phyloP scores from a whole-genome alignment of 1,140 invertebrate species.

The Drosophila triauraria region DNA sequence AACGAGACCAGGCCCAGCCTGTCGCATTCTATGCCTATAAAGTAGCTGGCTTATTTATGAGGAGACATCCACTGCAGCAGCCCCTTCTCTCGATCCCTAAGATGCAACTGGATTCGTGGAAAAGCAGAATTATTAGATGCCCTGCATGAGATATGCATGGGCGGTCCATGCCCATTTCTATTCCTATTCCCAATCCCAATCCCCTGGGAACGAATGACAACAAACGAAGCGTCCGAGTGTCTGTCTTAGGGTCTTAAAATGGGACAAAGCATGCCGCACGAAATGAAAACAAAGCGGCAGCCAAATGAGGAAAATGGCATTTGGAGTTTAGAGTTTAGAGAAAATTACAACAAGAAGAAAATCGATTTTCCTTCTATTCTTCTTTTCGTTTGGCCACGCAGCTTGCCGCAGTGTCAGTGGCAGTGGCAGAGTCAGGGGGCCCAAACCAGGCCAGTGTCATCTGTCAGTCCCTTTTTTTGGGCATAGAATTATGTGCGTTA shows the following conservation, averaged over 20 bases:
- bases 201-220: constrained; percentile 66
- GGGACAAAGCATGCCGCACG: constrained; percentile 78
- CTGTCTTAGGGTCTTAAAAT: constrained; percentile 72
- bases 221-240: constrained; percentile 27
- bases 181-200: constrained; percentile 44
- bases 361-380: constrained; percentile 64
- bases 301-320: constrained; percentile 76
- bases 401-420: constrained; percentile 43
- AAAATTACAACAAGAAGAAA: constrained; percentile 44
- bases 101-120: constrained; percentile 77
- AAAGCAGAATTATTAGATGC: constrained; percentile 72
- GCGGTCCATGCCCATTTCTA: constrained; percentile 47
- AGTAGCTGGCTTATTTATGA: constrained; percentile 81
- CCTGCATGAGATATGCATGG: constrained; percentile 69
- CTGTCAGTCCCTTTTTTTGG: constrained; percentile 52
- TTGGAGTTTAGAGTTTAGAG: constrained; percentile 50
- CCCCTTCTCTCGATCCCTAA: constrained; percentile 7
- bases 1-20: constrained; percentile 57
- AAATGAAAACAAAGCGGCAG: constrained; percentile 69
- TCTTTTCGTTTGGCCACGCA: constrained; percentile 30
- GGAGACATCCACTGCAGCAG: constrained; percentile 54
- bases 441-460: constrained; percentile 72
- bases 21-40: constrained; percentile 52
- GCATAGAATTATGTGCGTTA: constrained; percentile 12
- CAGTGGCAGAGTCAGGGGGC: constrained; percentile 26